Evolutionary conservation across 2,113 vertebrate genomes (phyloP).

Genomic region (Zapus hudsonius): DNA sequence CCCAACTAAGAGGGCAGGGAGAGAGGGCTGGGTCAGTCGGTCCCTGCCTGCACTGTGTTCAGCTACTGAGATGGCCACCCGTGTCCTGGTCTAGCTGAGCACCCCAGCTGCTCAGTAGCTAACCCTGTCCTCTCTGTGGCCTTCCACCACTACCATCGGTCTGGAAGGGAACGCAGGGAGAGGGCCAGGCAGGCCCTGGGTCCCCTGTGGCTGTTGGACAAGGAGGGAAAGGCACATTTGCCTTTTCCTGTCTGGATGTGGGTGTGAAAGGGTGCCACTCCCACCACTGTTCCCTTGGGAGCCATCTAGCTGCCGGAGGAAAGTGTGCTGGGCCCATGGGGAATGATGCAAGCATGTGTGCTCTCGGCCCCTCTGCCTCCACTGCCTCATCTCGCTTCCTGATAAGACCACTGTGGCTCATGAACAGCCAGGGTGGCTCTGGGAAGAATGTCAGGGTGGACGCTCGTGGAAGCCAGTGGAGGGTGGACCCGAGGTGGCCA

Average conservation of each 20-base stretch:
- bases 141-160: accelerated
- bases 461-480: not conserved
- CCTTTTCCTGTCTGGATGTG: not conserved
- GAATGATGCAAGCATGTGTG: not conserved
- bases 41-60: not conserved
- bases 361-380: not conserved
- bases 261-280: too few species aligned
- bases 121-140: not conserved
- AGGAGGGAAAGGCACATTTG: not conserved
- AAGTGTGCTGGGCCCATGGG: not conserved
- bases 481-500: not conserved
- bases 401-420: accelerated
- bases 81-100: not conserved
- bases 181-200: not conserved
- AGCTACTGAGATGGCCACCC: not conserved
- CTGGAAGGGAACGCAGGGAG: not conserved
- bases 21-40: too few species aligned
- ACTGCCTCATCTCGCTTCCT: not conserved
- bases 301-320: not conserved
- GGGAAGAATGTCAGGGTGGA: not conserved
- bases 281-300: not conserved
- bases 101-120: not conserved
- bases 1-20: not conserved
- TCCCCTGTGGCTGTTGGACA: not conserved
- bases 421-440: not conserved